Evolutionary conservation across 2,888 invertebrate genomes (phyloP).

Genomic region (Metalampra italica): DNA sequence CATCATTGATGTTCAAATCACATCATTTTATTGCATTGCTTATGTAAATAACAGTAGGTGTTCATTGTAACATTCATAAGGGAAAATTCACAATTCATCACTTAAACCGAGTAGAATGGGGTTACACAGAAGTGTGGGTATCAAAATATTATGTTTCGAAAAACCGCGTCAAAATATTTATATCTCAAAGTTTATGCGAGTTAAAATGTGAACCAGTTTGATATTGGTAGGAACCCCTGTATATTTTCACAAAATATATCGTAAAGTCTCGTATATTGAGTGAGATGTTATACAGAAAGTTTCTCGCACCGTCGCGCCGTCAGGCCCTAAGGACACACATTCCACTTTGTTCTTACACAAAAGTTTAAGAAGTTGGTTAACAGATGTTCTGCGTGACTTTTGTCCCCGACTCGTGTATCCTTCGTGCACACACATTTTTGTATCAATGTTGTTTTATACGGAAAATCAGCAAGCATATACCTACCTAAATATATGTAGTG

Average conservation of each 20-base stretch:
- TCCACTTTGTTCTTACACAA: slow-evolving; percentile 58
- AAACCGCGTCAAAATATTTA: too few species aligned
- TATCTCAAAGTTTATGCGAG: too few species aligned
- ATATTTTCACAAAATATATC: slow-evolving; percentile 6
- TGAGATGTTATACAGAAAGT: slow-evolving; percentile 59
- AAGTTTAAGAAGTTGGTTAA: slow-evolving; percentile 67
- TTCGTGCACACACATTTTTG: slow-evolving; percentile 29
- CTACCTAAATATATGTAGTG: neutral
- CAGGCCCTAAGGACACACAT: slow-evolving; percentile 58
- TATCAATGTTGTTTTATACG: slow-evolving; percentile 6
- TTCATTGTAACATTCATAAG: too few species aligned
- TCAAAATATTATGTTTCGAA: too few species aligned
- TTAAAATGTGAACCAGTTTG: too few species aligned
- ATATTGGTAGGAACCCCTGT: neutral
- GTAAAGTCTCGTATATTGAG: slow-evolving; percentile 34
- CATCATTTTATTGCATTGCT: too few species aligned
- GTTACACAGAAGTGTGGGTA: too few species aligned
- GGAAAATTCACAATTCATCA: too few species aligned
- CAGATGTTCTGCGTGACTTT: slow-evolving; percentile 66
- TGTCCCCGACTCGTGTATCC: slow-evolving; percentile 52
- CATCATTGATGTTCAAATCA: too few species aligned
- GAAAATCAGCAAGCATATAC: neutral
- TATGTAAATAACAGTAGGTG: too few species aligned
- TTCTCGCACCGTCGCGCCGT: slow-evolving; percentile 22
- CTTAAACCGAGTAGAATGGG: too few species aligned